A percentile compares a stretch with the other conserved stretches of the same genome.
phyloP scores from a whole-genome alignment of 1,140 invertebrate genomes.

The Drosophila triauraria region DNA sequence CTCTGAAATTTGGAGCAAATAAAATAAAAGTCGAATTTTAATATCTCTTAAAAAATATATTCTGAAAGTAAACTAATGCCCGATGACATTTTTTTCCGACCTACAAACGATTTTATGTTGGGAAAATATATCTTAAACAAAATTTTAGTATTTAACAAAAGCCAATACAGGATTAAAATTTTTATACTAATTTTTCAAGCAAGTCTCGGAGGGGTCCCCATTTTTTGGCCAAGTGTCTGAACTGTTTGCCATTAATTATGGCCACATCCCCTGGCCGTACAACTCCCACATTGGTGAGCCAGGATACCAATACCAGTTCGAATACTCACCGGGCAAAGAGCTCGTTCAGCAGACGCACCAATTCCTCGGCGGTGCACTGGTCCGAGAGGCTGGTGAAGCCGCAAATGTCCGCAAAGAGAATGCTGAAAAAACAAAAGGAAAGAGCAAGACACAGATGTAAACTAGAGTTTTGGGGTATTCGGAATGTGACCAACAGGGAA shows the following conservation, averaged over 20 bases:
- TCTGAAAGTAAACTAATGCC: too few species aligned
- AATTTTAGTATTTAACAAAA: not conserved
- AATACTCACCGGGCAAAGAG: conserved; percentile 94
- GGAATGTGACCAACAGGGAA: too few species aligned
- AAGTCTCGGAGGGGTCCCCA: too few species aligned
- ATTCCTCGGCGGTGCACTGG: conserved; percentile 97
- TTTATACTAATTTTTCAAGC: not conserved
- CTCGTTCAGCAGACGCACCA: conserved; percentile 97
- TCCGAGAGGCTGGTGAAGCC: conserved; percentile 98
- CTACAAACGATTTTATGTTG: too few species aligned
- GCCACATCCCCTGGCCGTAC: conserved; percentile 5
- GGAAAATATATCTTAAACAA: too few species aligned
- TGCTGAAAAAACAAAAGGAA: conserved; percentile 88
- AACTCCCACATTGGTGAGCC: not conserved
- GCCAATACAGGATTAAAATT: rapidly evolving
- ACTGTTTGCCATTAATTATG: conserved; percentile 59
- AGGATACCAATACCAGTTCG: not conserved
- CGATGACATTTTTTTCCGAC: too few species aligned
- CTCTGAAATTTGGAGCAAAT: too few species aligned
- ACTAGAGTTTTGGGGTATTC: not conserved
- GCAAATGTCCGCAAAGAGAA: conserved; percentile 99
- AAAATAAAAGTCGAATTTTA: too few species aligned
- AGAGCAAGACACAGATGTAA: not conserved
- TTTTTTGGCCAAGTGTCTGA: conserved; percentile 17
- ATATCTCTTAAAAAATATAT: too few species aligned